Percentiles rank a stretch among this genome's conserved stretches.
Evolutionary conservation across 2,797 vertebrate genomes (phyloP).

Genomic region (Triplophysa bombifrons): DNA sequence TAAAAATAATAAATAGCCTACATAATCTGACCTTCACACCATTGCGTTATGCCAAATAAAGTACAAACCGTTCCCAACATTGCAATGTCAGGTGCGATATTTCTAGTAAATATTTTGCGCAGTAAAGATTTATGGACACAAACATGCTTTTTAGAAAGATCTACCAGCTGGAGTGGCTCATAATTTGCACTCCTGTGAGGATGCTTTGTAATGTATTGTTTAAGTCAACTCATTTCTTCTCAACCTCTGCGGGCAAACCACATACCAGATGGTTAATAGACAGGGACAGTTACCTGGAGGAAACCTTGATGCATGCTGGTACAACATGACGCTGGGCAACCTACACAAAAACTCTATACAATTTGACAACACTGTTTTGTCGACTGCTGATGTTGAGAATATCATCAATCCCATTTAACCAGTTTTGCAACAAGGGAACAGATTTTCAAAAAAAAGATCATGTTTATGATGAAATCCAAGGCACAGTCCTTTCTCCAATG

Average conservation of each 20-base stretch:
- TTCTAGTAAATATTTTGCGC: not conserved
- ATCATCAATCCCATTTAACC: not conserved
- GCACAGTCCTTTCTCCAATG: not conserved
- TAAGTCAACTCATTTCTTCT: conserved; percentile 2
- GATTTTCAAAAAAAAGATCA: too few species aligned
- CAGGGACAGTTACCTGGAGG: not conserved
- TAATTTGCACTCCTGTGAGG: conserved; percentile 1
- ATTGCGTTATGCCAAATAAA: not conserved
- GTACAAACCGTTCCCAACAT: not conserved
- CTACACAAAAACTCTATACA: not conserved
- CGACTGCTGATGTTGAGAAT: too few species aligned
- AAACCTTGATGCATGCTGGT: conserved; percentile 12
- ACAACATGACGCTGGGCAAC: not conserved
- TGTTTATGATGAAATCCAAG: not conserved
- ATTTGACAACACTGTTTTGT: too few species aligned
- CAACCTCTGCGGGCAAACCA: conserved; percentile 5
- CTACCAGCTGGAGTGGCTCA: not conserved
- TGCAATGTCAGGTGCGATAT: conserved; percentile 8
- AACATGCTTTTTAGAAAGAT: not conserved
- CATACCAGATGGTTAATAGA: not conserved
- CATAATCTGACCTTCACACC: conserved; percentile 38
- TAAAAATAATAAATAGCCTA: conserved; percentile 40
- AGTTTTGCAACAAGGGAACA: not conserved
- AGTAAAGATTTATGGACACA: conserved; percentile 2
- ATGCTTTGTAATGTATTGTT: conserved; percentile 15